Base-by-base conservation (phyloP, 2,797 vertebrate species). In the Tolypeutes matacus region DNA sequence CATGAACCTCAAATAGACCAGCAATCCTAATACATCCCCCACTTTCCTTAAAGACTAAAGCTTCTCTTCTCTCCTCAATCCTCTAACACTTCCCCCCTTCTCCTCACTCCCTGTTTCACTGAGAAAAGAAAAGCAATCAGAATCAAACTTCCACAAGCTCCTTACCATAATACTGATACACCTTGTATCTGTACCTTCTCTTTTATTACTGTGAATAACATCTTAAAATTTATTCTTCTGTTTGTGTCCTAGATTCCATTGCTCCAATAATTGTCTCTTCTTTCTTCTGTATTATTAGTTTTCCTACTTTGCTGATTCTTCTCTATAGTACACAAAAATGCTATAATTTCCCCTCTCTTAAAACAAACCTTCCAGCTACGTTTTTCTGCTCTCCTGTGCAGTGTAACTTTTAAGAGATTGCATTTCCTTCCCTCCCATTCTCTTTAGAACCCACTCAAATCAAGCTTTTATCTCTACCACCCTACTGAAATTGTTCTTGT, bases 321-420 rank as follows among this genome's bases (percentile, higher is more conserved):
- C 76, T 67, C 67, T 93, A 18, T 64, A 62, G 27, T 11, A 76
- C 15, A 62, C 39, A n/a, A 51, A 75, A 80, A 21, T 39, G 4
- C 25, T 53, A 2, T n/a, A 11, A 82, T 58, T 84, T 64, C 15
- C 20, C 72, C 25, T 39, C 27, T 53, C 60, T 82, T 82, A 10
- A 65, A 73, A 34, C 12, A 42, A 76, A 46, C 29, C 34, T 80
- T 60, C 14, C 39, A 49, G 4, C 39, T 51, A 2, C 49, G 31
- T 70, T 62, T 70, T 76, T 86, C 29, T 69, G 29, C 12, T 86
- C 13, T 17, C 15, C 5, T 73, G 34, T 80, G 76, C 13, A 20
- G n/a, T 80, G 56, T 27, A 91, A 56, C 9, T 81, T 91, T 67
- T 85, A 95, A 64, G 36, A 86, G 25, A 15, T 69, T 93, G 34